phyloP scores from a whole-genome alignment of 2,797 vertebrate species.

The Anableps anableps region DNA sequence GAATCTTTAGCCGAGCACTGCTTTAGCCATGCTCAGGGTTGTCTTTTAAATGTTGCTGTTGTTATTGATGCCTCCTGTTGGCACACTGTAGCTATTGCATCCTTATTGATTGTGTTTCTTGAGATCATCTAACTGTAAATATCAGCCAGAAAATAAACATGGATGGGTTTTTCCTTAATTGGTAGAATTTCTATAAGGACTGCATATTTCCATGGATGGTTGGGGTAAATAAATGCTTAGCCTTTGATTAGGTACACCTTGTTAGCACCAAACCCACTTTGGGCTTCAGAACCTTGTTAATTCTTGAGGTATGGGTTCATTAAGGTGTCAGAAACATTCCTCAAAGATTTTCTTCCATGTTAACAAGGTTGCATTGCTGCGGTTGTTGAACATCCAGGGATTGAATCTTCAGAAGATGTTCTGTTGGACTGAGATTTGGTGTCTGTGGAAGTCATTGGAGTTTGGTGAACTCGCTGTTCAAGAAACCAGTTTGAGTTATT shows the following conservation, averaged over 20 bases:
- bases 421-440: no score
- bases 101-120: neutral
- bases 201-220: neutral
- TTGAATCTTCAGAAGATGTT: no score
- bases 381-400: no score
- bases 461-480: no score
- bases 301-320: no score
- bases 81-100: neutral
- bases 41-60: neutral
- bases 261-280: neutral
- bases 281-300: no score
- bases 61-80: neutral
- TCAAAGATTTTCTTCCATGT: no score
- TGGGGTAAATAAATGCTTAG: neutral
- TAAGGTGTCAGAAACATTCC: no score
- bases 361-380: no score
- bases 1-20: neutral
- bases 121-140: neutral
- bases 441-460: no score
- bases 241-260: neutral
- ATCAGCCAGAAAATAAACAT: neutral
- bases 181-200: neutral
- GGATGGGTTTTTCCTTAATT: neutral
- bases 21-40: neutral
- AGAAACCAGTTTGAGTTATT: no score